A percentile compares a stretch with the other conserved stretches of the same genome.
Evolutionary conservation across 2,888 invertebrate genomes (phyloP).

Genomic region (Tipula unca): DNA sequence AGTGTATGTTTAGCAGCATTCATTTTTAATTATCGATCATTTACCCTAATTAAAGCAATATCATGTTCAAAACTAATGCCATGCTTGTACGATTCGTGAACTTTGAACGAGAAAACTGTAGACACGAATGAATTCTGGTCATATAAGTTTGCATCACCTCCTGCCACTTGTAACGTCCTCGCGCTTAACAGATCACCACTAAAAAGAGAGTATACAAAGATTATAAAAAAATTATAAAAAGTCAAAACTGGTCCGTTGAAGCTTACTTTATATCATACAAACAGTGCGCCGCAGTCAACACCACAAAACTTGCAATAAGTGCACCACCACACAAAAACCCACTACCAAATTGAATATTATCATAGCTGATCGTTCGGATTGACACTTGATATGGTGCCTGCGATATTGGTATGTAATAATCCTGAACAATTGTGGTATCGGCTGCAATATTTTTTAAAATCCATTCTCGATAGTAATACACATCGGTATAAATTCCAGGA

Average conservation of each 20-base stretch:
- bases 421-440: neutral
- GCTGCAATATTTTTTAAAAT: no score
- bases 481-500: neutral
- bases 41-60: neutral
- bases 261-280: neutral
- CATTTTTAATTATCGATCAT: no score
- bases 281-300: neutral
- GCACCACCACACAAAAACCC: neutral
- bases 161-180: no score
- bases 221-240: no score
- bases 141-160: no score
- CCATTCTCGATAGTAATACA: neutral
- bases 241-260: no score
- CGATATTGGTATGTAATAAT: neutral
- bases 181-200: no score
- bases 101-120: neutral
- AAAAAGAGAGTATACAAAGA: no score
- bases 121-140: no score
- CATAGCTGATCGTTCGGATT: neutral
- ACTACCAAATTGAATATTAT: neutral
- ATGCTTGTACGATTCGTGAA: neutral
- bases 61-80: neutral
- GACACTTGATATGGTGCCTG: neutral
- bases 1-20: no score
- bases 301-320: neutral